Conservation (phyloP, 1,140 invertebrate genomes). For the Papilio polytes region DNA sequence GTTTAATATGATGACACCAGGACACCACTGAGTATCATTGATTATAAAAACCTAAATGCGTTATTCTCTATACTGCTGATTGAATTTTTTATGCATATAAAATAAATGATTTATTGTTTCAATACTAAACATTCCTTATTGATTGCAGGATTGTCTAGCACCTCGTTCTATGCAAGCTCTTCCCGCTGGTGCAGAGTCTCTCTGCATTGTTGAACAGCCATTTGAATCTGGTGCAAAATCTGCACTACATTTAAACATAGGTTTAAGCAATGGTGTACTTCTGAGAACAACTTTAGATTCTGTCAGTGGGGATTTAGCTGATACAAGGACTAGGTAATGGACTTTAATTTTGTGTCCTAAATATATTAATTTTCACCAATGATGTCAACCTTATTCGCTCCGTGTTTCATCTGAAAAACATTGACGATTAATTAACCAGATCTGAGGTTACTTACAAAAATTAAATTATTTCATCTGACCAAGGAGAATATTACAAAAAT, state of each 20-base stretch:
- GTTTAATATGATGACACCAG: constrained; percentile 79
- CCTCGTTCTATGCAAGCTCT: constrained; percentile 98
- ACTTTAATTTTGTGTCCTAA: constrained; percentile 33
- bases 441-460: constrained; percentile 58
- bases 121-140: constrained; percentile 24
- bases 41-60: constrained; percentile 82
- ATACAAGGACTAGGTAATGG: constrained; percentile 93
- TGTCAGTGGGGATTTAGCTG: constrained; percentile 98
- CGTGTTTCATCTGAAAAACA: constrained; percentile 78
- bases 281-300: constrained; percentile 98
- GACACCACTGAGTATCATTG: constrained; percentile 81
- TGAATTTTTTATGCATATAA: constrained; percentile 41
- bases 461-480: not conserved
- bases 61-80: constrained; percentile 79
- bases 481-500: constrained; percentile 36
- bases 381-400: constrained; percentile 74
- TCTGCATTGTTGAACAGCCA: constrained; percentile 96
- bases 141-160: constrained; percentile 91
- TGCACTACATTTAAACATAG: constrained; percentile 98
- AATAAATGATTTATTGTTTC: too few relatives aligned
- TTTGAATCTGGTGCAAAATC: constrained; percentile 88
- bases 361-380: constrained; percentile 51
- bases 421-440: constrained; percentile 80
- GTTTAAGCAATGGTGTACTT: constrained; percentile 98
- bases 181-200: constrained; percentile 97